These are phyloP conservation scores for Drosophila ficusphila DNA, from an alignment of 1,140 invertebrate species.

Conservation along the genomic window DNA sequence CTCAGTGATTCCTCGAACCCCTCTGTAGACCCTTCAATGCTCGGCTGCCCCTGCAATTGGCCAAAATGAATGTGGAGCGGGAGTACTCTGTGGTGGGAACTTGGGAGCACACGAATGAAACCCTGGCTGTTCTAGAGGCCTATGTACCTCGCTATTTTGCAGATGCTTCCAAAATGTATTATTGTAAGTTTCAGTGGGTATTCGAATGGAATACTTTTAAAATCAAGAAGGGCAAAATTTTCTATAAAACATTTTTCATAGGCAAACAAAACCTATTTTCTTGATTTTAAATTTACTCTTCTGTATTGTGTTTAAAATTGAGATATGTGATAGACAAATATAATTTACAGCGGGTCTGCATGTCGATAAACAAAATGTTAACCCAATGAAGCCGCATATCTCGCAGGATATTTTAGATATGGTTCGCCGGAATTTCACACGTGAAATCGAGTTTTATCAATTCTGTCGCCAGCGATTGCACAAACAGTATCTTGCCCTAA, in stretches of 20 bases:
- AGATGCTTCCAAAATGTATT: conserved; percentile 91
- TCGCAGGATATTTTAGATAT: conserved; percentile 93
- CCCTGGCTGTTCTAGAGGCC: conserved; percentile 91
- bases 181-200: conserved; percentile 86
- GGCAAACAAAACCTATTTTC: neutral
- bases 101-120: conserved; percentile 93
- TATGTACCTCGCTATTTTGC: conserved; percentile 93
- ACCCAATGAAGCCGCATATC: conserved; percentile 90
- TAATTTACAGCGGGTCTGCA: conserved; percentile 85
- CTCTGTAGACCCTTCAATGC: conserved; percentile 92
- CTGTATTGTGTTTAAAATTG: neutral
- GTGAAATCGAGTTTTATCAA: conserved; percentile 96
- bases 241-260: no score
- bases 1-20: neutral
- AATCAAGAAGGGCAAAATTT: neutral
- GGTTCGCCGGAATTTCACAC: conserved; percentile 93
- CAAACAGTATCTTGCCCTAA: conserved; percentile 89
- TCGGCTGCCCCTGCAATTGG: conserved; percentile 90
- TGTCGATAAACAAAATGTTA: conserved; percentile 45
- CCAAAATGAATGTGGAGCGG: conserved; percentile 92
- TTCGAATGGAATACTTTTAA: neutral
- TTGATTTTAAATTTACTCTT: neutral
- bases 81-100: conserved; percentile 95
- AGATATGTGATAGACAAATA: neutral
- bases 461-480: conserved; percentile 94